Base-by-base conservation (phyloP, 2,113 vertebrate genomes). In the Cervus canadensis region DNA sequence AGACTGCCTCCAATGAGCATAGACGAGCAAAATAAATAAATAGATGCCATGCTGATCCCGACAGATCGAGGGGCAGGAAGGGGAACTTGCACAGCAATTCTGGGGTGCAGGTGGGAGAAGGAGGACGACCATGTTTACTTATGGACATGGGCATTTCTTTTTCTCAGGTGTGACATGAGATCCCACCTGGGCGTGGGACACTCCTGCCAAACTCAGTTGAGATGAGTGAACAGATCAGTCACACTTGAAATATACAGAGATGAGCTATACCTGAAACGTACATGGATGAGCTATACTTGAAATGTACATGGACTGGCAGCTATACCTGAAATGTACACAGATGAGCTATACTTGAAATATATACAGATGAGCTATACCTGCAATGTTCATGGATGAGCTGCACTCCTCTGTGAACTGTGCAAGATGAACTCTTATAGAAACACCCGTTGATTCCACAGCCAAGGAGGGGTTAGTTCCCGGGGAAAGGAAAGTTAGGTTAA, bases 81-180 rank as follows among this genome's bases (percentile, higher is more conserved):
- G 43, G 48, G 67, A 83, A 59, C 36, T 17, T 13, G 13, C 3
- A 3, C 2, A 52, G 28, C 25, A 28, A 7, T 64, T 76, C 54
- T 78, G 43, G 76, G 43, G 76, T 8, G 5, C 67, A 40, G 67
- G 21, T 14, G 76, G 43, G 43, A 48, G 12, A 0, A 76, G 25
- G 36, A 74, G 33, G 57, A 30, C 4, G 2, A 28, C 5, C 3
- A 7, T 33, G 48, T 45, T 95, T 79, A 33, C 74, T 83, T 89
- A 57, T 16, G 64, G 36, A 59, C 14, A 13, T 0, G 2, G 50
- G 3, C 4, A 2, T 36, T 74, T 92, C 16, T 78, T 36, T 93
- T 90, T 48, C 90, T 95, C 87, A 43, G 94, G 79, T 78, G 74
- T 26, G 57, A 60, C 19, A 2, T 45, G 71, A 94, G 83, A 48